Evolutionary conservation across 2,113 vertebrate genomes (phyloP), one percentile per base, ranked within the genome.

Genomic region (Trichechus manatus): DNA sequence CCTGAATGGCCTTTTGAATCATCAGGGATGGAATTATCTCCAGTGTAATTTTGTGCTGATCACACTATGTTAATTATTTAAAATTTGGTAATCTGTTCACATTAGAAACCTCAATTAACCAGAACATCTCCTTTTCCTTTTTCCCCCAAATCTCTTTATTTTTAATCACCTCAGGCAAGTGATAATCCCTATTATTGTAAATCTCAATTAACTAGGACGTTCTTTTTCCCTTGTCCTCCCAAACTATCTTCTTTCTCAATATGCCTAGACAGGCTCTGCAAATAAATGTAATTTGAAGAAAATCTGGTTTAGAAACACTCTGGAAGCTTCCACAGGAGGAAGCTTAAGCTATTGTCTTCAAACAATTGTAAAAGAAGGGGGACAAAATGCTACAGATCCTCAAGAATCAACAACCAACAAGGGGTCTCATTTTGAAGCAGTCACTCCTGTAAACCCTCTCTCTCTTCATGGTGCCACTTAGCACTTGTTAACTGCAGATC

Each of bases 41-140:
- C 11, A 89, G 31, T 64, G 22, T 84, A 87, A 93, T 93, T 77
- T 92, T 78, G 83, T 64, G 2, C 66, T 68, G n/a, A 83, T 78
- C 89, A 80, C 0, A 68, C 6, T 89, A 86, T 93, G 84, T 11
- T 64, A 79, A 83, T 92, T 88, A n/a, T 91, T 93, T 96, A 53
- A 68, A 94, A 88, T 50, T 31, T 53, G 78, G 10, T 72, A 94
- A 70, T 70, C 9, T 22, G 75, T 61, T 86, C 15, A 42, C 33
- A 70, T 27, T 47, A 25, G 91, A 91, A 95, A 68, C 66, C 10
- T 81, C 39, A 89, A 63, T 91, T 61, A 87, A 81, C 27, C 64
- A 90, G 83, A 81, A 39, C 6, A 90, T 87, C 82, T 5, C 6
- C 25, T 29, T 56, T 70, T 50, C 22, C 22, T 64, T 19, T 74